Conservation (phyloP, 2,888 invertebrate genomes). For the Adineta ricciae region DNA sequence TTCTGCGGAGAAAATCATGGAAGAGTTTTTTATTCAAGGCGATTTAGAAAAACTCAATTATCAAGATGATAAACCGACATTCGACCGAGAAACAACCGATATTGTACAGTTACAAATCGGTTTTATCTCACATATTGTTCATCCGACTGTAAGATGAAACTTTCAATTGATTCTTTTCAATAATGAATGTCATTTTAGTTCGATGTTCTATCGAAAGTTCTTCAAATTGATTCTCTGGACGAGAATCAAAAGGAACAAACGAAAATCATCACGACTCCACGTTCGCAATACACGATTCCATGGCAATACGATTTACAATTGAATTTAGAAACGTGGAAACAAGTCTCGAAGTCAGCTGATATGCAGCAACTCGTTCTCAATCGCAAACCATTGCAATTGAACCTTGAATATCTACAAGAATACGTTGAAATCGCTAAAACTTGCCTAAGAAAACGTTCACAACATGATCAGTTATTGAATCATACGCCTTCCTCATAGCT, state of each 20-base stretch:
- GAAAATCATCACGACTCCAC: not conserved
- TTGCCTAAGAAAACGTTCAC: not conserved
- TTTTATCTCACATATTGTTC: not conserved
- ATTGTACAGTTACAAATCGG: not conserved
- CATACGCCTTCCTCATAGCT: not conserved
- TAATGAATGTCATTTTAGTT: not conserved
- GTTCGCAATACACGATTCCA: not conserved
- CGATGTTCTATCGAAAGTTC: not conserved
- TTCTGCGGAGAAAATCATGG: not conserved
- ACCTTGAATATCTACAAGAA: not conserved
- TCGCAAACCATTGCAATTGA: not conserved
- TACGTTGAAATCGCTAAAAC: not conserved
- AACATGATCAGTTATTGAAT: not conserved
- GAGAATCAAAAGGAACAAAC: not conserved
- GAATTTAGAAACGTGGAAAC: slow-evolving; percentile 1
- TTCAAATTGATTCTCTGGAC: not conserved
- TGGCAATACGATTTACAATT: slow-evolving; percentile 5
- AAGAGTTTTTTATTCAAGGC: not conserved
- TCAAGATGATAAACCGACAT: not conserved
- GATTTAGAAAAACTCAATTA: not conserved
- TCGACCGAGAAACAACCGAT: not conserved
- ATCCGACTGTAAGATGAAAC: not conserved
- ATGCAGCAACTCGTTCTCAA: not conserved
- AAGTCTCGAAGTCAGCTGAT: not conserved
- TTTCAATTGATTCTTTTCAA: not conserved